A percentile compares a stretch with the other conserved stretches of the same genome.
These are phyloP conservation scores for Petrolisthes manimaculis DNA, from an alignment of 2,888 invertebrate genomes.

Conservation along the genomic window DNA sequence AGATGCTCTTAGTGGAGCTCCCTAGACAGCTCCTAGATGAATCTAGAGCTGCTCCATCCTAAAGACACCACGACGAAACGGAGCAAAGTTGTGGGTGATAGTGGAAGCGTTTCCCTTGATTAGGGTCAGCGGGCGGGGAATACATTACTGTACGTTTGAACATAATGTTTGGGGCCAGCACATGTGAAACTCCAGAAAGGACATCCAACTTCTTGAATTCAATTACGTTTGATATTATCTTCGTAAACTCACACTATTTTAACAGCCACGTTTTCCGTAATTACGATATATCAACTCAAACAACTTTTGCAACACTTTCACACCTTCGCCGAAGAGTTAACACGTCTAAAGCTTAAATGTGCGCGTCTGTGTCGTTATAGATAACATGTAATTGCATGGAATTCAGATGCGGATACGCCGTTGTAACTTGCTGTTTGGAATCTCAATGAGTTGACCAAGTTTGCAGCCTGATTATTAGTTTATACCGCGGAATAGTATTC, in stretches of 20 bases:
- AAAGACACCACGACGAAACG: conserved; percentile 53
- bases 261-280: no score
- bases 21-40: background rate
- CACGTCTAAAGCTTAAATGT: conserved; percentile 39
- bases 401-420: conserved; percentile 59
- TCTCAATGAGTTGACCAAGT: conserved; percentile 61
- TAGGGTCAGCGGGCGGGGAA: conserved; percentile 59
- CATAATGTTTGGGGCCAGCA: conserved; percentile 58
- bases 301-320: background rate
- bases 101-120: conserved; percentile 58
- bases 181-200: conserved; percentile 49
- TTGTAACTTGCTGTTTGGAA: conserved; percentile 59
- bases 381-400: conserved; percentile 59
- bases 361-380: conserved; percentile 55
- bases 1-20: background rate
- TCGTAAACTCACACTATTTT: conserved; percentile 1
- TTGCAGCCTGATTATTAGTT: conserved; percentile 58
- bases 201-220: conserved; percentile 53
- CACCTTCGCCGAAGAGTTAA: background rate
- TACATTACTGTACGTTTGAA: conserved; percentile 62
- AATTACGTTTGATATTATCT: conserved; percentile 46
- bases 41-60: conserved; percentile 13
- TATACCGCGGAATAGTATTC: conserved; percentile 49
- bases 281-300: no score
- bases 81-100: conserved; percentile 49